Evolutionary conservation across 2,888 invertebrate species (phyloP), one percentile per base, ranked within the genome.

Genomic region (Cenopis cana): DNA sequence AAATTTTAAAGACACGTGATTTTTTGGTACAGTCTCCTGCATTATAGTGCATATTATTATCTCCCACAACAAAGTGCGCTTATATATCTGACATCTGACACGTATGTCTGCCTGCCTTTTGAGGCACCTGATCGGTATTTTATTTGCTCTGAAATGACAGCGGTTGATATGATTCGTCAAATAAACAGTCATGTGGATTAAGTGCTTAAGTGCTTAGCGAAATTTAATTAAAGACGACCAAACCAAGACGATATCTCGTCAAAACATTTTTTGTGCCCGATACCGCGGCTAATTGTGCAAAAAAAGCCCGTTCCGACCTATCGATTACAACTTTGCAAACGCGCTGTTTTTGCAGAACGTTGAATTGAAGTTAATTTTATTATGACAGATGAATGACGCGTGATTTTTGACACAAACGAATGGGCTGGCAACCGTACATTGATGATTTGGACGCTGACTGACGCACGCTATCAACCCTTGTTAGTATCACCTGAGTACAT

Each of bases 251-350:
- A 60, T 70, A 70, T 56, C 71, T 67, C 38, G 66, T 61, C 55
- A 67, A 71, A 56, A 55, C 46, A 60, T 67, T 71, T 69, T 69
- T 71, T 66, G 66, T 17, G 60, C 38, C 55, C 36, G 59, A 50
- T 61, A 61, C 55, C 67, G 67, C 50, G 55, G 38, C 67, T 71
- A 71, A 71, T 71, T 71, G 71, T 56, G 71, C 71, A 67, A 71
- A 71, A n/a, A 68, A 67, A 71, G 33, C 17, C 52, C 54, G 60
- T 71, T 61, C 55, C 71, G 71, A 60, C 55, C 56, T 67, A 71
- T 71, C 71, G 71, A 67, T 66, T 71, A 52, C 38, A 55, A 46
- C 61, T 67, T 67, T 56, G 49, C 20, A 65, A 65, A 54, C 38
- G 36, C n/a, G 49, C 46, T 71, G 67, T 71, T 71, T 71, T 71